phyloP scores from a whole-genome alignment of 2,888 invertebrate species.

The Ischnura elegans region DNA sequence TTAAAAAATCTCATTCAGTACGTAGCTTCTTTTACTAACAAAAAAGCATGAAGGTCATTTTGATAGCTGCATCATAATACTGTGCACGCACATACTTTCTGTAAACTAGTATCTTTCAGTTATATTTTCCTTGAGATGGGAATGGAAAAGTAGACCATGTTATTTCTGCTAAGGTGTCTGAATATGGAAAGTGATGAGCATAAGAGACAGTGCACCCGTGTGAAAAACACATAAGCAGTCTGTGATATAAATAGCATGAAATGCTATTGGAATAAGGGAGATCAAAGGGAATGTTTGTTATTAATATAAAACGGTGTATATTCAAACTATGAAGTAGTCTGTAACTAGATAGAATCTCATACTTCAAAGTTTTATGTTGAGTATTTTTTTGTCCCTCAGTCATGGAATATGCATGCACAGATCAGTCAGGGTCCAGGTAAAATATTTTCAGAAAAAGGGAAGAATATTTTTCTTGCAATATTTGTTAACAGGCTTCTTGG shows the following conservation, averaged over 20 bases:
- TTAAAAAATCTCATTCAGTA: slow-evolving; percentile 64
- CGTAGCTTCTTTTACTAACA: slow-evolving; percentile 66
- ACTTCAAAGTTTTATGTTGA: slow-evolving; percentile 47
- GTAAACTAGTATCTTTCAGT: slow-evolving; percentile 58
- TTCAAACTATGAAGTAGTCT: slow-evolving; percentile 58
- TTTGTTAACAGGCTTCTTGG: slow-evolving; percentile 67
- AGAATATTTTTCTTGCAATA: slow-evolving; percentile 61
- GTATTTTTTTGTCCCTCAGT: slow-evolving; percentile 35
- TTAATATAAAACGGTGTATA: slow-evolving; percentile 66
- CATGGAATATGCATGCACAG: slow-evolving; percentile 61
- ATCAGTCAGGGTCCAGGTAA: slow-evolving; percentile 64
- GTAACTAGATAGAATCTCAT: slow-evolving; percentile 66
- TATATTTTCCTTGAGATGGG: slow-evolving; percentile 64
- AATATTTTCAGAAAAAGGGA: slow-evolving; percentile 63
- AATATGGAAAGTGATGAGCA: slow-evolving; percentile 55
- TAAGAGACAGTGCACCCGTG: slow-evolving; percentile 60
- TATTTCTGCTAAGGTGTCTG: slow-evolving; percentile 54
- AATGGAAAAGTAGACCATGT: slow-evolving; percentile 57
- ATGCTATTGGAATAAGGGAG: slow-evolving; percentile 62
- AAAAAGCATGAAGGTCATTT: slow-evolving; percentile 40
- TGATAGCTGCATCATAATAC: slow-evolving; percentile 43
- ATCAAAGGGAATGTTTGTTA: slow-evolving; percentile 63
- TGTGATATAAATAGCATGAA: slow-evolving; percentile 65
- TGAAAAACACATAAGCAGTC: slow-evolving; percentile 67
- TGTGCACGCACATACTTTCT: slow-evolving; percentile 66